Evolutionary conservation across 2,113 vertebrate species (phyloP).

Genomic region (Damaliscus lunatus): DNA sequence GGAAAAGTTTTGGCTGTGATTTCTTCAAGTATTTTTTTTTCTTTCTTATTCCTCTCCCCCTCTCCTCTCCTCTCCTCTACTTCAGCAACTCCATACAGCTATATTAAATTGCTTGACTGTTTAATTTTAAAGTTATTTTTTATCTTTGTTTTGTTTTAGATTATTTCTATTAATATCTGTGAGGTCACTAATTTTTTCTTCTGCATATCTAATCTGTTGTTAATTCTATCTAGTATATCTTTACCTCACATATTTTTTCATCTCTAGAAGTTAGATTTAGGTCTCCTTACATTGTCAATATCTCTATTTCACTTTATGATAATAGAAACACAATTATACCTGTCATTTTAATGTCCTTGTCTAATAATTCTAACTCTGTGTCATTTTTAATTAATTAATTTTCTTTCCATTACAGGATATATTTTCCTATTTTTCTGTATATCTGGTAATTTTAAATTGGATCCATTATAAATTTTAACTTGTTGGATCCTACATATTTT

Average conservation of each 20-base stretch:
- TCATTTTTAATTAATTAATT: not conserved
- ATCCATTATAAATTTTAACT: not conserved
- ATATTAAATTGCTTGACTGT: not conserved
- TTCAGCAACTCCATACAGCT: not conserved
- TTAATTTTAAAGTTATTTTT: not conserved
- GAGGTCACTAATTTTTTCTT: not conserved
- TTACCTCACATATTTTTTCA: not conserved
- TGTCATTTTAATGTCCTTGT: not conserved
- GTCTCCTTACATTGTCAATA: not conserved
- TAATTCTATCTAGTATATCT: not conserved
- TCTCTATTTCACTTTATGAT: not conserved
- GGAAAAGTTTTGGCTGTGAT: not conserved
- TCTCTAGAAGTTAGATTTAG: not conserved
- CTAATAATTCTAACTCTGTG: not conserved
- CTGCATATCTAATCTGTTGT: not conserved
- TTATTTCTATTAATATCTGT: not conserved
- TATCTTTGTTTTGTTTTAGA: not conserved
- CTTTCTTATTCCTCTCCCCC: not conserved
- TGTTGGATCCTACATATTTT: not conserved
- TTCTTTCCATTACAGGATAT: not conserved
- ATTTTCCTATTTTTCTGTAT: slow-evolving; percentile 4
- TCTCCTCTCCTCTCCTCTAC: not conserved
- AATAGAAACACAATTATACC: not conserved
- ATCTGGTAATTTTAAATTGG: not conserved
- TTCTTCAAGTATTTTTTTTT: not conserved